Conservation (phyloP, 2,888 invertebrate genomes). For the Palloptera scutellata region DNA sequence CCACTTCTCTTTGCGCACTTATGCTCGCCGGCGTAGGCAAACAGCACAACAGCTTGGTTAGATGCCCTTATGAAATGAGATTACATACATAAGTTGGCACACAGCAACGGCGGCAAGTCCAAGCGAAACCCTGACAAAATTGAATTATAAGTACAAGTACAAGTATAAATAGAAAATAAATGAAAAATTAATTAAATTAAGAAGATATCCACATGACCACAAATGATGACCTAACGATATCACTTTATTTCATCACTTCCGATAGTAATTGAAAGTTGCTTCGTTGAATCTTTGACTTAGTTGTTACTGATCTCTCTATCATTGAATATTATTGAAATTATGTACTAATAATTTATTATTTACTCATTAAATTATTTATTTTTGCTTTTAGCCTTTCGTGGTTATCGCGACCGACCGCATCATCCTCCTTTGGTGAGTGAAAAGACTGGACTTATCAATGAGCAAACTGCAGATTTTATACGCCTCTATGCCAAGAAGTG, state of each 20-base stretch:
- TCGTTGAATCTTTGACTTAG: too few relatives aligned
- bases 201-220: constrained; percentile 43
- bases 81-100: neutral
- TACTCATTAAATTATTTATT: neutral
- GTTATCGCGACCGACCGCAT: constrained; percentile 74
- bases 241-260: too few relatives aligned
- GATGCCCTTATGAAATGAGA: neutral
- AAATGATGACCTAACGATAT: too few relatives aligned
- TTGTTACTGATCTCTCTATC: too few relatives aligned
- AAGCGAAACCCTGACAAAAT: constrained; percentile 33
- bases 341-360: neutral
- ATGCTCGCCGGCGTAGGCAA: neutral
- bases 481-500: constrained; percentile 80
- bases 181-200: constrained; percentile 65
- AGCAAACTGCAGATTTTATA: constrained; percentile 77
- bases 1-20: neutral
- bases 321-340: neutral
- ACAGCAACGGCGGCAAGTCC: constrained; percentile 9
- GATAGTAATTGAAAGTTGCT: too few relatives aligned
- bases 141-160: constrained; percentile 51
- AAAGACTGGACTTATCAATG: constrained; percentile 72
- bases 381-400: constrained; percentile 71
- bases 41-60: neutral
- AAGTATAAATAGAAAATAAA: constrained; percentile 61
- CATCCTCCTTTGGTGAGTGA: constrained; percentile 71